These are phyloP conservation scores for Marasmarcha lunaedactyla DNA, from an alignment of 2,888 invertebrate genomes.

Conservation along the genomic window DNA sequence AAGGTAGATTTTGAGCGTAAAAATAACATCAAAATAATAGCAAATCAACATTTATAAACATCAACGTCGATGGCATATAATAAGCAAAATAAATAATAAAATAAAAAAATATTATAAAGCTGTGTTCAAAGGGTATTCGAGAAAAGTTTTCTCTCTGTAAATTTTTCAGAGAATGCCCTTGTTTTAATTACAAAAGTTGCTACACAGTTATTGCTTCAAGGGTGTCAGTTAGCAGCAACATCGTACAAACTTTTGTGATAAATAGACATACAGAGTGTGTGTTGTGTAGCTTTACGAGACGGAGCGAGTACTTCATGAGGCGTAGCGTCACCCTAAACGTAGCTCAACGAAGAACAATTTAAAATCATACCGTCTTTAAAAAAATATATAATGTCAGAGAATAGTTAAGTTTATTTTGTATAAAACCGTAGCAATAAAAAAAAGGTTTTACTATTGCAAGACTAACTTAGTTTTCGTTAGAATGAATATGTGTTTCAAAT, in stretches of 20 bases:
- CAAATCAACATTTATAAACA: conserved; percentile 18
- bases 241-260: neutral
- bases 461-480: too few species aligned
- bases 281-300: conserved; percentile 24
- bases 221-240: neutral
- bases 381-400: too few species aligned
- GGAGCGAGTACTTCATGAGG: conserved; percentile 25
- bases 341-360: too few species aligned
- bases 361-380: too few species aligned
- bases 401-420: neutral
- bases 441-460: too few species aligned
- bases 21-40: too few species aligned
- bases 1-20: too few species aligned
- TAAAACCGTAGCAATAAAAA: too few species aligned
- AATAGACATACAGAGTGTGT: conserved; percentile 22
- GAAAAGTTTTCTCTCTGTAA: too few species aligned
- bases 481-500: too few species aligned
- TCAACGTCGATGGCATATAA: conserved; percentile 27
- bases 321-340: conserved; percentile 56
- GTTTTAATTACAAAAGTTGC: neutral
- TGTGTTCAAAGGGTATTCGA: too few species aligned
- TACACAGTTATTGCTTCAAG: neutral
- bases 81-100: conserved; percentile 25
- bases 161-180: neutral
- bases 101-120: conserved; percentile 6